Percentiles rank a stretch among this genome's conserved stretches.
Conservation (phyloP, 2,113 vertebrate genomes). For the Lynx canadensis region DNA sequence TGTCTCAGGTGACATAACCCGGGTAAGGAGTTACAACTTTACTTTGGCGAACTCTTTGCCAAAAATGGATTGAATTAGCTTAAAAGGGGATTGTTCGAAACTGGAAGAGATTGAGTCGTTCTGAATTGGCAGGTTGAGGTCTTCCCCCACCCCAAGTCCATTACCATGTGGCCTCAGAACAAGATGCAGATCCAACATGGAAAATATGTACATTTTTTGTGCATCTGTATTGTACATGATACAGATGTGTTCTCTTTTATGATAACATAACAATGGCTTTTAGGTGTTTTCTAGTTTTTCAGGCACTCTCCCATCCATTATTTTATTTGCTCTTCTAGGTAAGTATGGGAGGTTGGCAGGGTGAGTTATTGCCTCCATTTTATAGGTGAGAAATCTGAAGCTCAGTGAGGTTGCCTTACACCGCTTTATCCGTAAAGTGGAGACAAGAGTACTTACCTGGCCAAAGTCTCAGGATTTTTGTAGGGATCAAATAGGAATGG, state of each 20-base stretch:
- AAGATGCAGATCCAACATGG: not conserved
- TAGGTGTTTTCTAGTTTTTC: not conserved
- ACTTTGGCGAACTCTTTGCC: not conserved
- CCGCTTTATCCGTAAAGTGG: not conserved
- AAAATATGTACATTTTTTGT: not conserved
- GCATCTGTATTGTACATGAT: not conserved
- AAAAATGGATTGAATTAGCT: not conserved
- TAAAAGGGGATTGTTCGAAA: not conserved
- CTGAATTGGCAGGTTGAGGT: not conserved
- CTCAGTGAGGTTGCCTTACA: not conserved
- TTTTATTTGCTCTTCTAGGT: not conserved
- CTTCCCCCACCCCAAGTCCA: not conserved
- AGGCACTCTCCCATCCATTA: not conserved
- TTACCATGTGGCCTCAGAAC: not conserved
- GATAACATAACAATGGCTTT: not conserved
- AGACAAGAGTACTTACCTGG: not conserved
- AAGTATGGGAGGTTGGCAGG: not conserved
- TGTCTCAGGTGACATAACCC: not conserved
- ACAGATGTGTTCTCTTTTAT: not conserved
- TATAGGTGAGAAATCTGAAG: not conserved
- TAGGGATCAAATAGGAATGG: not conserved
- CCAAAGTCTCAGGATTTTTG: not conserved
- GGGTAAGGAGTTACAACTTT: not conserved
- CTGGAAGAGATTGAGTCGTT: not conserved
- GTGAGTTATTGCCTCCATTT: not conserved